Conservation (phyloP, 2,113 vertebrate genomes). For the Crotalus tigris region DNA sequence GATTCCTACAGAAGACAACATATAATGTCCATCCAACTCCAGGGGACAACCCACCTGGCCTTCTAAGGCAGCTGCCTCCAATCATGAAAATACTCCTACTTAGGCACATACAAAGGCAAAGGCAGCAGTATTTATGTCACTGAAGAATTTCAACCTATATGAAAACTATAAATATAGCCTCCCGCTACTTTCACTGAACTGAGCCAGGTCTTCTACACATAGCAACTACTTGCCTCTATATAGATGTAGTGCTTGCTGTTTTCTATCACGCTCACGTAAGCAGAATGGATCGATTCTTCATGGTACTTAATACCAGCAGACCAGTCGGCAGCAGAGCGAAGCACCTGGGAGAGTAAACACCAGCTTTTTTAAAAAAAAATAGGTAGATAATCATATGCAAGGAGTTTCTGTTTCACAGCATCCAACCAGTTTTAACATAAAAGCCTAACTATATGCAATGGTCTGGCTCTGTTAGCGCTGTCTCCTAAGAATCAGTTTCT, state of each 20-base stretch:
- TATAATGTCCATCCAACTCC: background rate
- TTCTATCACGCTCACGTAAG: slow-evolving; percentile 80
- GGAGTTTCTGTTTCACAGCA: background rate
- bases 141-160: background rate
- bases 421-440: background rate
- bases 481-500: background rate
- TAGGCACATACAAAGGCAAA: background rate
- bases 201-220: background rate
- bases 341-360: slow-evolving; percentile 70
- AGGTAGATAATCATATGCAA: too few relatives aligned
- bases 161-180: background rate
- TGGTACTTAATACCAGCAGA: slow-evolving; percentile 95
- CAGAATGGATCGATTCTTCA: slow-evolving; percentile 92
- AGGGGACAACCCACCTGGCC: background rate
- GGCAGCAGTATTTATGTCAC: background rate
- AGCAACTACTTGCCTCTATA: slow-evolving; percentile 79
- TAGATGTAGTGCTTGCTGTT: slow-evolving; percentile 93
- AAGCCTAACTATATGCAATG: background rate
- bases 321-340: slow-evolving; percentile 92
- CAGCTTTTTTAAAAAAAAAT: background rate
- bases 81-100: background rate
- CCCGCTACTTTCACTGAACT: background rate
- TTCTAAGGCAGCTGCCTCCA: background rate
- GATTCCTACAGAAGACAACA: background rate
- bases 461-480: background rate